phyloP scores from a whole-genome alignment of 2,888 invertebrate genomes.

The Cylindroiulus punctatus region DNA sequence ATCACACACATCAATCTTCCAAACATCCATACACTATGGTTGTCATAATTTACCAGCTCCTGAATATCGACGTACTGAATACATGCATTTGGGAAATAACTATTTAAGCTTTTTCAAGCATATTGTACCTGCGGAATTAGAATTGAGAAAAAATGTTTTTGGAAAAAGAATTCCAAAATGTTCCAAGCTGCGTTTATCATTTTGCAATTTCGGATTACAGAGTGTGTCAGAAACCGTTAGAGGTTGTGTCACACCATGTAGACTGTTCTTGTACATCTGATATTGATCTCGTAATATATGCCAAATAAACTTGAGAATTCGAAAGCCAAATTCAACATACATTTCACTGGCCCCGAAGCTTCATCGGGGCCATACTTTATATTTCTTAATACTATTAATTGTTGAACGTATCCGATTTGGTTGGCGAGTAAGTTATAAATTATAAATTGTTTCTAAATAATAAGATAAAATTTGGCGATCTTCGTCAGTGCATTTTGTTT shows the following conservation, averaged over 20 bases:
- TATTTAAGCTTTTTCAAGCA: background rate
- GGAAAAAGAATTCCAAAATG: background rate
- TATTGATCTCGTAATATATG: conserved; percentile 29
- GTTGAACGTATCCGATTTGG: conserved; percentile 3
- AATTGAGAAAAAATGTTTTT: background rate
- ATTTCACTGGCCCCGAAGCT: background rate
- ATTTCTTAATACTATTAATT: background rate
- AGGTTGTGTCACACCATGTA: background rate
- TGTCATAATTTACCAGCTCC: background rate
- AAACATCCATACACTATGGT: background rate
- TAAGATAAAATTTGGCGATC: conserved; percentile 3
- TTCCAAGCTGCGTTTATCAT: conserved; percentile 10
- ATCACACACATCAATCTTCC: conserved; percentile 7
- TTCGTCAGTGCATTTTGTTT: background rate
- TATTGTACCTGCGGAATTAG: background rate
- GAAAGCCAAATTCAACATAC: conserved; percentile 32
- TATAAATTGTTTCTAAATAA: conserved; percentile 12
- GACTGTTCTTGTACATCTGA: background rate
- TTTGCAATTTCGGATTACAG: background rate
- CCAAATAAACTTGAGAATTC: conserved; percentile 40
- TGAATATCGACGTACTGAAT: background rate
- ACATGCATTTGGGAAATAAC: background rate
- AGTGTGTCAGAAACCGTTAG: background rate
- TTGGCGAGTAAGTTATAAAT: background rate
- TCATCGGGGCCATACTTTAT: background rate